Evolutionary conservation across 2,888 invertebrate species (phyloP), one percentile per base, ranked within the genome.

Genomic region (Mactromeris polynyma): DNA sequence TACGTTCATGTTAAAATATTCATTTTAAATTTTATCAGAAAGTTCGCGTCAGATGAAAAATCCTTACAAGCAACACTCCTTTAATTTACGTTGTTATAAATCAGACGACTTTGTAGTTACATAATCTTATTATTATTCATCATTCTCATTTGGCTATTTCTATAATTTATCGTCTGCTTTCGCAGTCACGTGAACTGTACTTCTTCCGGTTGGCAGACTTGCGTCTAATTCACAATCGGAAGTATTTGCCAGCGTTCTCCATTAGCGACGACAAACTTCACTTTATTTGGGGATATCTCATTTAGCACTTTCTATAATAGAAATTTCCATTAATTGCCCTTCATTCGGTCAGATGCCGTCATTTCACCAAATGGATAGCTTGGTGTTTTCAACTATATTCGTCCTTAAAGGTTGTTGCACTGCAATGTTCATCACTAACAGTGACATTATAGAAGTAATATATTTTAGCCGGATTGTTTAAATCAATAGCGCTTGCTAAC

Each of bases 251-350:
- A 2, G 73, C 73, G 6, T 36, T 33, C 73, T 73, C 73, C 73
- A 73, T 73, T 73, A 73, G 36, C 19, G 36, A 73, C 36, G 73
- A 36, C 73, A 73, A 26, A 64, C 58, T 26, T 64, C 58, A 64
- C n/a, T 58, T 58, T 58, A 58, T 58, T 58, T 58, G 3, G n/a
- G 58, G n/a, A 58, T 58, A 58, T 6, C 26, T 64, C 26, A 64
- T 64, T 64, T 64, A 9, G 58, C 58, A 26, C 26, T 26, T 64
- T 26, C 58, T 26, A 6, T 64, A 64, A 64, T 64, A 26, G 58
- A 64, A 64, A 9, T 64, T 26, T 64, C 26, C 26, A 64, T 64
- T 64, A 26, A 64, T 64, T 26, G n/a, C 26, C 26, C 1, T n/a
- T 64, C 58, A 26, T 21, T 1, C 9, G 58, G 26, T 11, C 9